A percentile compares a stretch with the other conserved stretches of the same genome.
These are phyloP conservation scores for Yponomeuta sedellus DNA, from an alignment of 2,888 invertebrate genomes.

Conservation along the genomic window DNA sequence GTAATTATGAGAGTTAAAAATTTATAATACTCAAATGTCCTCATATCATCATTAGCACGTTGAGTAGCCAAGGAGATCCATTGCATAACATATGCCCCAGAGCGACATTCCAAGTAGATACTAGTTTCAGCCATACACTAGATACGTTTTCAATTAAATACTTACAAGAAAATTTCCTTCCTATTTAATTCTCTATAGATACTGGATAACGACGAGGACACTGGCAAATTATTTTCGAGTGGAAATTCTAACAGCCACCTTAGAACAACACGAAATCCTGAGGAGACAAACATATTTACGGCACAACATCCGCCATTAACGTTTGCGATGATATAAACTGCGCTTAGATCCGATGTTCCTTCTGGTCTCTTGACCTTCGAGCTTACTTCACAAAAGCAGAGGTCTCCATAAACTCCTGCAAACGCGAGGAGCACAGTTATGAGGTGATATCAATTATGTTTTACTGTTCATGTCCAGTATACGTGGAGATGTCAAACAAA, in stretches of 20 bases:
- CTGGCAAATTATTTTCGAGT: too few species aligned
- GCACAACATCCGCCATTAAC: not conserved
- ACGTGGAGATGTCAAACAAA: not conserved
- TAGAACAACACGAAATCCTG: not conserved
- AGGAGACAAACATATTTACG: not conserved
- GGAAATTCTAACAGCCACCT: not conserved
- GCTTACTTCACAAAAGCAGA: not conserved
- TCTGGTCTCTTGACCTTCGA: not conserved
- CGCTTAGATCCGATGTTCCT: not conserved
- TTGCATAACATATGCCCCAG: too few species aligned
- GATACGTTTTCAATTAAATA: too few species aligned
- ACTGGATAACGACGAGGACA: too few species aligned
- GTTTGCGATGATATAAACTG: not conserved
- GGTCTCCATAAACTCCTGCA: not conserved
- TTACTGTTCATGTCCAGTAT: conserved; percentile 1
- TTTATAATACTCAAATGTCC: too few species aligned
- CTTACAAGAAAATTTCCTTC: too few species aligned
- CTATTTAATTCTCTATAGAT: too few species aligned
- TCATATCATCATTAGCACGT: too few species aligned
- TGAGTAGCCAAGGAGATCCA: too few species aligned
- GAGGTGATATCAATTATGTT: conserved; percentile 10
- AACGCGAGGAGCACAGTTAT: conserved; percentile 4
- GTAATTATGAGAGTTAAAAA: too few species aligned
- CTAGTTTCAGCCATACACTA: too few species aligned
- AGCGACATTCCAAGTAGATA: too few species aligned